These are phyloP conservation scores for Phrixothrix hirtus DNA, from an alignment of 2,888 invertebrate species.

Conservation along the genomic window DNA sequence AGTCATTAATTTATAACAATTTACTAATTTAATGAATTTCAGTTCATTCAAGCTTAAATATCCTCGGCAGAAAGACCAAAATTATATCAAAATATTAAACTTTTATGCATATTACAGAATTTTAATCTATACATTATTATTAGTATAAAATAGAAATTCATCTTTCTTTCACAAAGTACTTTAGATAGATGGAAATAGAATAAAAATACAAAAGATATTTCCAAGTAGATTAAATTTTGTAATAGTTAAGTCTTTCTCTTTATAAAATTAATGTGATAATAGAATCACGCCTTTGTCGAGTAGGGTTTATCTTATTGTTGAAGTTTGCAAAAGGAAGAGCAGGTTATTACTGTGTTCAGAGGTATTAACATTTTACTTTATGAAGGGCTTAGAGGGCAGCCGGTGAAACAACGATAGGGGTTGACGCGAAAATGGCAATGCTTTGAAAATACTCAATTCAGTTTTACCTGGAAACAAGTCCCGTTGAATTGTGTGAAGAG, in stretches of 20 bases:
- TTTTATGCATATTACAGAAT: too few species aligned
- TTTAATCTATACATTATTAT: too few species aligned
- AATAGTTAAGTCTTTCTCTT: slow-evolving; percentile 32
- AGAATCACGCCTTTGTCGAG: slow-evolving; percentile 30
- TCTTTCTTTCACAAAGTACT: too few species aligned
- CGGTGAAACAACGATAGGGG: slow-evolving; percentile 33
- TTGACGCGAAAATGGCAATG: slow-evolving; percentile 30
- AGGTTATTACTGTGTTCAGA: slow-evolving; percentile 44
- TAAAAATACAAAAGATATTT: too few species aligned
- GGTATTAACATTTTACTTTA: slow-evolving; percentile 46
- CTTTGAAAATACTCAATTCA: slow-evolving; percentile 35
- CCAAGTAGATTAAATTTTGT: too few species aligned
- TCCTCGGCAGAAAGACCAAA: too few species aligned
- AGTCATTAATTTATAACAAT: too few species aligned
- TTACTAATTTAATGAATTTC: too few species aligned
- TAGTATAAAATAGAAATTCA: too few species aligned
- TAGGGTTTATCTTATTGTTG: slow-evolving; percentile 29
- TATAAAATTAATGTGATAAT: slow-evolving; percentile 32
- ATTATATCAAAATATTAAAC: too few species aligned
- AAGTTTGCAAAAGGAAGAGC: slow-evolving; percentile 32
- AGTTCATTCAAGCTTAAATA: too few species aligned
- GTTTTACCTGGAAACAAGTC: slow-evolving; percentile 30
- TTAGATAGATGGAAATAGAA: too few species aligned
- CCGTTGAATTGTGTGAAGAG: slow-evolving; percentile 14
- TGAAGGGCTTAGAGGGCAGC: slow-evolving; percentile 41